phyloP scores from a whole-genome alignment of 2,113 vertebrate genomes.

The Malurus alboscapulatus region DNA sequence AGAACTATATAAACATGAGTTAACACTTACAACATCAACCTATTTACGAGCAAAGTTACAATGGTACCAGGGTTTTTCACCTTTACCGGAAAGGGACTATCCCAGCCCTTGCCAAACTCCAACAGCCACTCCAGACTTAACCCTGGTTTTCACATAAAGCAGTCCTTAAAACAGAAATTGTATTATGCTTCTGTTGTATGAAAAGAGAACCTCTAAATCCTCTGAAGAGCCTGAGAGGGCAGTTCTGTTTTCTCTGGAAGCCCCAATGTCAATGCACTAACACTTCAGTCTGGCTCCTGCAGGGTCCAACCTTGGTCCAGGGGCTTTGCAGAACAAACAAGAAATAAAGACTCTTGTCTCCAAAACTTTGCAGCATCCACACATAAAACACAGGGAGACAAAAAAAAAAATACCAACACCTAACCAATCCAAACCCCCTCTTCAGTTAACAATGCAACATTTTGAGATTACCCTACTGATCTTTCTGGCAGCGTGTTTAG shows the following conservation, averaged over 20 bases:
- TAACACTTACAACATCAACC: not conserved
- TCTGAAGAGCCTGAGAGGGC: not conserved
- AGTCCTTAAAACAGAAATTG: not conserved
- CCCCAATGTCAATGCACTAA: not conserved
- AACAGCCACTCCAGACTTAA: not conserved
- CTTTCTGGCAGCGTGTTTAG: not conserved
- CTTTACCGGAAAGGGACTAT: not conserved
- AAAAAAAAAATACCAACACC: not conserved
- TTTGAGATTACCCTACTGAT: not conserved
- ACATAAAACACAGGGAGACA: not conserved
- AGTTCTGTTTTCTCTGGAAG: not conserved
- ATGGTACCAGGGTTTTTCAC: not conserved
- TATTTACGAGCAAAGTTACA: not conserved
- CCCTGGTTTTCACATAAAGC: not conserved
- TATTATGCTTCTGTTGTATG: not conserved
- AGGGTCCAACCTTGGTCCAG: rapidly evolving
- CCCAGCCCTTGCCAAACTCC: not conserved
- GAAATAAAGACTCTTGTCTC: not conserved
- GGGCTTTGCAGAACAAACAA: not conserved
- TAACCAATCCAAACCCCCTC: not conserved
- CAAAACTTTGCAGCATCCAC: not conserved
- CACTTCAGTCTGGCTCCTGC: not conserved
- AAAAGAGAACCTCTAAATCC: not conserved
- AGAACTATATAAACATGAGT: not conserved
- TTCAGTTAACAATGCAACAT: not conserved